These are phyloP conservation scores for Otus sunia DNA, from an alignment of 2,113 vertebrate genomes.

Conservation along the genomic window DNA sequence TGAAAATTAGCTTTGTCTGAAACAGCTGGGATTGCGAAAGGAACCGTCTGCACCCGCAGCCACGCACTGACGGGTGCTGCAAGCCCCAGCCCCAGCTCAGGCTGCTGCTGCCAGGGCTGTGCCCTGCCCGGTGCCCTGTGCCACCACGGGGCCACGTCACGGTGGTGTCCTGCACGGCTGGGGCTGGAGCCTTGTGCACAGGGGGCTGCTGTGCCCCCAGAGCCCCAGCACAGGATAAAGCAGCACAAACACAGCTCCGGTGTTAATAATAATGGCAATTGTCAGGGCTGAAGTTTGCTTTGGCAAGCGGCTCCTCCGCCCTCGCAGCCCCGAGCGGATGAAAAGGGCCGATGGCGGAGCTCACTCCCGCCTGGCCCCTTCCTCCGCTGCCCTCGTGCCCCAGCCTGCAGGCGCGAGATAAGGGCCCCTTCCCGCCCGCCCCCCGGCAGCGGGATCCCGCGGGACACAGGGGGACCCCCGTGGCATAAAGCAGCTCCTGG, in stretches of 20 bases:
- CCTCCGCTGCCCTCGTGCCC: neutral
- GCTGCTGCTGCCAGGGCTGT: neutral
- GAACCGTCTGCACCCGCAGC: rapidly evolving
- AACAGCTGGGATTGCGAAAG: neutral
- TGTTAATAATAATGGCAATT: neutral
- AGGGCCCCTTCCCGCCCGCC: neutral
- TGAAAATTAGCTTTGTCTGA: neutral
- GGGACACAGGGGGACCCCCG: neutral
- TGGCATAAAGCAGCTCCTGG: neutral
- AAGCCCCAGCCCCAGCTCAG: neutral
- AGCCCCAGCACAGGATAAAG: neutral
- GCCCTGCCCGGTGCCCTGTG: neutral
- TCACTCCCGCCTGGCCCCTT: neutral
- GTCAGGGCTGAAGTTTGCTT: conserved; percentile 34
- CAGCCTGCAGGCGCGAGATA: conserved; percentile 12
- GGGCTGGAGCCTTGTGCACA: rapidly evolving
- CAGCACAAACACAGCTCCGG: rapidly evolving
- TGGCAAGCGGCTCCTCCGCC: neutral
- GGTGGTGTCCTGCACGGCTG: rapidly evolving
- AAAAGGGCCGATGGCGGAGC: neutral
- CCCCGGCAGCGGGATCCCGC: rapidly evolving
- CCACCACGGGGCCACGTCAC: rapidly evolving
- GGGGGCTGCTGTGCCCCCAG: neutral
- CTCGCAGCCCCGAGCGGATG: neutral
- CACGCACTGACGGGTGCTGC: neutral